phyloP scores from a whole-genome alignment of 2,888 invertebrate species.

The Pollenia griseotomentosa region DNA sequence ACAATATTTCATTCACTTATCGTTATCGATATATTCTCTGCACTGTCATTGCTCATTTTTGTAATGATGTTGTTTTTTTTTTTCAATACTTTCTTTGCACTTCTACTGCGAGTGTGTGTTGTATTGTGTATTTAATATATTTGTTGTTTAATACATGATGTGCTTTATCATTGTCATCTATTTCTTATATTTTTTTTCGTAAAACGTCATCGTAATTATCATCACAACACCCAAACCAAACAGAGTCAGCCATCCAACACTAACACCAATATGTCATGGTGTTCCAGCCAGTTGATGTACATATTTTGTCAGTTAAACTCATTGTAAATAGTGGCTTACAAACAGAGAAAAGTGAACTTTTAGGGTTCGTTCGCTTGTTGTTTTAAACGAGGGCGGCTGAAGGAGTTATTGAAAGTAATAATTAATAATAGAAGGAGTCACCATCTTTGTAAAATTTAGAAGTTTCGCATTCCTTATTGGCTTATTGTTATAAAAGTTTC shows the following conservation, averaged over 20 bases:
- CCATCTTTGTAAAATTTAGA: no score
- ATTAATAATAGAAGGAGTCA: neutral
- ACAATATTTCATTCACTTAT: slow-evolving; percentile 48
- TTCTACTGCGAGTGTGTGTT: neutral
- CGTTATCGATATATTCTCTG: slow-evolving; percentile 47
- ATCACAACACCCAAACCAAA: slow-evolving; percentile 58
- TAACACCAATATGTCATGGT: slow-evolving; percentile 66
- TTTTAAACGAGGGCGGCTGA: neutral
- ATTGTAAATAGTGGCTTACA: slow-evolving; percentile 35
- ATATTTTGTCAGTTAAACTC: slow-evolving; percentile 57
- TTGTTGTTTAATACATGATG: slow-evolving; percentile 61
- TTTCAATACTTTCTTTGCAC: slow-evolving; percentile 29
- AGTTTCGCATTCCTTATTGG: no score
- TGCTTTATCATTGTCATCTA: slow-evolving; percentile 74
- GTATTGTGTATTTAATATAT: slow-evolving; percentile 10
- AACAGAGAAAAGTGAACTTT: slow-evolving; percentile 20
- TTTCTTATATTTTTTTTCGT: slow-evolving; percentile 33
- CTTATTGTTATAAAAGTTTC: no score
- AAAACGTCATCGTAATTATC: slow-evolving; percentile 72
- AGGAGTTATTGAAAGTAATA: neutral
- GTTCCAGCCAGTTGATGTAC: slow-evolving; percentile 52
- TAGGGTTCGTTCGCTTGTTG: neutral
- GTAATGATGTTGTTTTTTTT: neutral
- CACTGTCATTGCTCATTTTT: slow-evolving; percentile 26
- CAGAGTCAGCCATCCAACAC: slow-evolving; percentile 45